Conservation (phyloP, 2,888 invertebrate genomes). For the Oscheius sp. region DNA sequence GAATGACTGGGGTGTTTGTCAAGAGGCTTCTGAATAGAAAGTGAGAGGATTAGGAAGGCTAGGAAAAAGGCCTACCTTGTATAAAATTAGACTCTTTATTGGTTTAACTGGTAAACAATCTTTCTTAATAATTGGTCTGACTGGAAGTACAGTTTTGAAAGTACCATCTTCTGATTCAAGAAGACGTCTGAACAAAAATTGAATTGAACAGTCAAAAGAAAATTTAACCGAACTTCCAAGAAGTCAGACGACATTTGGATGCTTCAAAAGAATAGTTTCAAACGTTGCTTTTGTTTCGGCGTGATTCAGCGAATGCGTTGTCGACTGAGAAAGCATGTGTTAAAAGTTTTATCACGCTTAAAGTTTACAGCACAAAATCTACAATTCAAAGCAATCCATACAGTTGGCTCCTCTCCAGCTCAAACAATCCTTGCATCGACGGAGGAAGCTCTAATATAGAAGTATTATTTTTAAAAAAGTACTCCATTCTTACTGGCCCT, state of each 20-base stretch:
- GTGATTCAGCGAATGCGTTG: slow-evolving; percentile 19
- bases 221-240: slow-evolving; percentile 2
- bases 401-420: slow-evolving; percentile 59
- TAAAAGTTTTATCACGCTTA: no score
- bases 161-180: not conserved
- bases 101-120: no score
- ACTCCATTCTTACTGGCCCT: slow-evolving; percentile 53
- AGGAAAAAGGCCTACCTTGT: not conserved
- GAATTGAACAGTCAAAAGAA: not conserved
- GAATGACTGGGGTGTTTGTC: not conserved
- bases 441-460: slow-evolving; percentile 45
- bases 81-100: not conserved
- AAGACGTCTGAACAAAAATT: not conserved
- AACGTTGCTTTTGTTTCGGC: slow-evolving; percentile 2
- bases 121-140: not conserved
- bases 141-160: not conserved
- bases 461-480: not conserved
- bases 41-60: not conserved
- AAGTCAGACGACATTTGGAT: not conserved
- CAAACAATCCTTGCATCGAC: slow-evolving; percentile 59
- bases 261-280: not conserved
- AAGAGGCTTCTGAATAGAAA: not conserved
- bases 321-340: no score
- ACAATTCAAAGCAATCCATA: slow-evolving; percentile 61
- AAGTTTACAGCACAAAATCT: slow-evolving; percentile 16